Percentiles rank a stretch among this genome's conserved stretches.
These are phyloP conservation scores for Meriones psammophilus DNA, from an alignment of 2,797 vertebrate genomes.

Conservation along the genomic window DNA sequence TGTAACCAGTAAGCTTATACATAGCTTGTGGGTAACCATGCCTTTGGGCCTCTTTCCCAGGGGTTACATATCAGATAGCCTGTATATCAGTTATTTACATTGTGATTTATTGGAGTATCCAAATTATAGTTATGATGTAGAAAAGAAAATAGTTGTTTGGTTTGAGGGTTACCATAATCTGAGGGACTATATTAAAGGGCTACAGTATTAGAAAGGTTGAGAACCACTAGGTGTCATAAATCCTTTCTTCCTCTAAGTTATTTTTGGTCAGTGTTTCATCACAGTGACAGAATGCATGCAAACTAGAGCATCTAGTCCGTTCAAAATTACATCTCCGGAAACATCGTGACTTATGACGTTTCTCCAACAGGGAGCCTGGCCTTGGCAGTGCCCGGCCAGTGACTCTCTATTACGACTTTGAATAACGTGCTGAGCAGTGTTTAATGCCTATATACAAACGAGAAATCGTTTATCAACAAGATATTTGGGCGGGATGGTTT, in stretches of 20 bases:
- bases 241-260: not conserved
- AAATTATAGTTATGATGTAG: not conserved
- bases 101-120: not conserved
- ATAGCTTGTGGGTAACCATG: not conserved
- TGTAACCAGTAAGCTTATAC: not conserved
- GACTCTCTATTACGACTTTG: not conserved
- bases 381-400: not conserved
- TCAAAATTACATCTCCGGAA: not conserved
- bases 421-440: not conserved
- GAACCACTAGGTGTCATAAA: not conserved
- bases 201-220: not conserved
- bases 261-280: not conserved
- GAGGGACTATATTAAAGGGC: not conserved
- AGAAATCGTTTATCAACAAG: not conserved
- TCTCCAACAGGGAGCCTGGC: not conserved
- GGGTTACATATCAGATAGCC: not conserved
- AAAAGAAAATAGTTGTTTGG: not conserved
- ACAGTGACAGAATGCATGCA: not conserved
- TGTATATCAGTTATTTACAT: not conserved
- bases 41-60: not conserved
- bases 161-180: not conserved
- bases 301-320: not conserved
- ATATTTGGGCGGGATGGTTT: not conserved
- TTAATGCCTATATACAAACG: not conserved
- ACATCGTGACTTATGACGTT: not conserved